phyloP scores from a whole-genome alignment of 2,113 vertebrate genomes.

The Ceratotherium simum region DNA sequence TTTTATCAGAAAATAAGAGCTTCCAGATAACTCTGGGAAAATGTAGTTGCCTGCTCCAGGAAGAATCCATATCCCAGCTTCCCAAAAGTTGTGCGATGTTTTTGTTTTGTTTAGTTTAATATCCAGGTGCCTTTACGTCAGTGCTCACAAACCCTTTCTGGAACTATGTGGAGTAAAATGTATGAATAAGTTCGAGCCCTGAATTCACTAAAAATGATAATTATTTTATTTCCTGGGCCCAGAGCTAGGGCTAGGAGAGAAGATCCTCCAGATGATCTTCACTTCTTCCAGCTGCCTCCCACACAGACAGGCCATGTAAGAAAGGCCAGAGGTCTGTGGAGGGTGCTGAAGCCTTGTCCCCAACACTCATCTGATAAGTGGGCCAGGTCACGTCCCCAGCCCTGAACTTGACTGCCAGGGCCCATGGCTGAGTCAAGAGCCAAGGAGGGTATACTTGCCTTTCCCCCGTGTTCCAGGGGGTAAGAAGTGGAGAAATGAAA shows the following conservation, averaged over 20 bases:
- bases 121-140: not conserved
- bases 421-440: not conserved
- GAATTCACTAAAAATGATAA: not conserved
- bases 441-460: not conserved
- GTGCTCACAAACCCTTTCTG: not conserved
- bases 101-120: not conserved
- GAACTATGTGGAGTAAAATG: not conserved
- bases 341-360: not conserved
- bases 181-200: not conserved
- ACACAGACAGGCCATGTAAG: no score
- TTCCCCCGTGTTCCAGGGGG: not conserved
- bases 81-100: not conserved
- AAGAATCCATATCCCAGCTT: not conserved
- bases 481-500: constrained; percentile 32
- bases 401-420: not conserved
- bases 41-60: not conserved
- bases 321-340: not conserved
- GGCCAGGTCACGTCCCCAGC: not conserved
- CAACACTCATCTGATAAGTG: not conserved
- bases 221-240: not conserved
- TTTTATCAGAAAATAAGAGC: not conserved
- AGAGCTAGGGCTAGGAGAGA: not conserved
- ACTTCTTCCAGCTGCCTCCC: not conserved
- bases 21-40: not conserved
- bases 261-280: no score